Percentiles rank a stretch among this genome's conserved stretches.
Evolutionary conservation across 2,797 vertebrate species (phyloP).

Genomic region (Falco biarmicus): DNA sequence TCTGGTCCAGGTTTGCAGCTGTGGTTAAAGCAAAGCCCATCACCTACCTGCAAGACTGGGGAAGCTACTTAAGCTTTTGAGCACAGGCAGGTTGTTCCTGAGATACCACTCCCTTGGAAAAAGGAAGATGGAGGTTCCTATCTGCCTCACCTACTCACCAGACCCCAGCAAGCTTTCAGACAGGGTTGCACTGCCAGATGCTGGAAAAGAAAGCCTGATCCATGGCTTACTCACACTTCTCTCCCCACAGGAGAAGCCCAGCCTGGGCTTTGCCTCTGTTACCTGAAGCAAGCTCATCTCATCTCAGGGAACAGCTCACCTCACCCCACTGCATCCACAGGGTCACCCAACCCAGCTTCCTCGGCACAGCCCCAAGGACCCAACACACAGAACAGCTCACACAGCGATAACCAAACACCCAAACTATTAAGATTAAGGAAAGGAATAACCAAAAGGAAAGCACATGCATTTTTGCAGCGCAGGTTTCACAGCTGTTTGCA

Average conservation of each 20-base stretch:
- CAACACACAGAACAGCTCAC: neutral
- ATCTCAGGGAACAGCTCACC: neutral
- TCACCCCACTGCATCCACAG: neutral
- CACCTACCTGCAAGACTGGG: neutral
- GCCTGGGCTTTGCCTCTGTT: neutral
- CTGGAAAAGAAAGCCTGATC: neutral
- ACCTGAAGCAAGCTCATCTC: neutral
- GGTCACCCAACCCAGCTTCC: neutral
- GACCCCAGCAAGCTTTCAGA: neutral
- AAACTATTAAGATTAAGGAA: neutral
- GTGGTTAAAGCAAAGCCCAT: neutral
- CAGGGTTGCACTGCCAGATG: neutral
- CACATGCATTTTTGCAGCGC: accelerated
- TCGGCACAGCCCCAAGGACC: neutral
- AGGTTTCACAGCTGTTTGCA: neutral
- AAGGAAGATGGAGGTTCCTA: too few relatives aligned
- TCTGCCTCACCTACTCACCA: neutral
- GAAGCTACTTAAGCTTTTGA: neutral
- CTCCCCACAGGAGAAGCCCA: neutral
- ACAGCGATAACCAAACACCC: neutral
- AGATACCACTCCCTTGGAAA: neutral
- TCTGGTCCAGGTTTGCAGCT: neutral
- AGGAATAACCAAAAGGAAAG: neutral
- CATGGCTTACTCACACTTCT: neutral
- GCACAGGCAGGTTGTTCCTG: neutral